A percentile compares a stretch with the other conserved stretches of the same genome.
Evolutionary conservation across 2,113 vertebrate genomes (phyloP).

Genomic region (Fulmarus glacialis): DNA sequence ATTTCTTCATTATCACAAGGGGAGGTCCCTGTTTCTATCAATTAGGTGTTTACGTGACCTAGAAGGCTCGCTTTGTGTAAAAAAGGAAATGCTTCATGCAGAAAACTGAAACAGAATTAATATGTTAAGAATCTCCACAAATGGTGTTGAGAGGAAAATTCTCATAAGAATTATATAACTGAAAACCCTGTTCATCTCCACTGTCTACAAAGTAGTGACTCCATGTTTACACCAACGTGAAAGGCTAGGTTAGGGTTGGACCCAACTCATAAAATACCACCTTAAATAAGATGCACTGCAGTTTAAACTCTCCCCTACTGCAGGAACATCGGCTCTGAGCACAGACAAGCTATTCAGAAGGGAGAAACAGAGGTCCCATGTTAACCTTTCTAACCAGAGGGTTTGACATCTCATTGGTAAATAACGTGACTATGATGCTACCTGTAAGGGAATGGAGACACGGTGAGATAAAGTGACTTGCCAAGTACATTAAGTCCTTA

Average conservation of each 20-base stretch:
- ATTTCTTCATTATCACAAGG: slow-evolving; percentile 6
- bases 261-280: background rate
- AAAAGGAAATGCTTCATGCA: background rate
- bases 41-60: background rate
- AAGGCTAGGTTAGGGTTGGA: background rate
- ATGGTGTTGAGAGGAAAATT: background rate
- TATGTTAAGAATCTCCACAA: background rate
- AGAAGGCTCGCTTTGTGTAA: background rate
- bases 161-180: background rate
- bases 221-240: background rate
- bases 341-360: background rate
- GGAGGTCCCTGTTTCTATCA: background rate
- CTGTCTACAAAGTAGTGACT: background rate
- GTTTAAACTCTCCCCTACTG: background rate
- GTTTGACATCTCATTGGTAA: background rate
- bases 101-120: background rate
- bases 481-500: background rate
- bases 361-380: background rate
- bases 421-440: background rate
- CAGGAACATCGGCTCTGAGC: background rate
- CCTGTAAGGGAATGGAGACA: background rate
- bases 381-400: background rate
- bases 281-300: background rate
- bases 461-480: rapidly evolving
- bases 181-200: background rate